Base-by-base conservation (phyloP, 2,888 invertebrate species). In the Fragum fragum region DNA sequence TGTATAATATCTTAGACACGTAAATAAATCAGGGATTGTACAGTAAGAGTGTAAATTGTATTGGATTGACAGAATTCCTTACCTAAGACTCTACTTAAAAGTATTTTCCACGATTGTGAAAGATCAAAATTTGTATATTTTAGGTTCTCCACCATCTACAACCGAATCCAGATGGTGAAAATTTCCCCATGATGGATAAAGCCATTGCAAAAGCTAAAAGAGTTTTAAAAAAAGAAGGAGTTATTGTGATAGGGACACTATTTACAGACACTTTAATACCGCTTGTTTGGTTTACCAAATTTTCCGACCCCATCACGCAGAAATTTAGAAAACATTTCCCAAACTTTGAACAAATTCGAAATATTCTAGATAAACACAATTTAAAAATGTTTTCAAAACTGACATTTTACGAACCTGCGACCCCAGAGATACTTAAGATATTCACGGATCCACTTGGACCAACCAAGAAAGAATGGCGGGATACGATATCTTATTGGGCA, bases 111-210 rank as follows among this genome's bases (percentile, higher is more conserved):
- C n/a, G n/a, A n/a, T n/a, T n/a, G n/a, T n/a, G n/a, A n/a, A n/a
- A n/a, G n/a, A n/a, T n/a, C n/a, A n/a, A n/a, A n/a, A n/a, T n/a
- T n/a, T n/a, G n/a, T n/a, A n/a, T n/a, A 36, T 36, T 52, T 26
- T 7, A 77, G 77, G 77, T 77, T 9, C 42, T 77, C 7, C 77
- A 77, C 63, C 77, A 77, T 28, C 29, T 77, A 28, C 66, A 66
- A 55, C 7, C 36, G 9, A n/a, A 68, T 21, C 39, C 73, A 1
- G 73, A 78, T 16, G 78, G 59, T 3, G 39, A 57, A 16, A 28
- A 68, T 23, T 73, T 68, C 28, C 69, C 78, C 28, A 28, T 21
- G 2, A 73, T 78, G 14, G 68, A 78, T 21, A 42, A 73, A 66
- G 69, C 47, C 3, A 53, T 78, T 5, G 29, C 26, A 29, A 73